These are phyloP conservation scores for Caenorhabditis brenneri DNA, from an alignment of 1,140 invertebrate species.

Conservation along the genomic window DNA sequence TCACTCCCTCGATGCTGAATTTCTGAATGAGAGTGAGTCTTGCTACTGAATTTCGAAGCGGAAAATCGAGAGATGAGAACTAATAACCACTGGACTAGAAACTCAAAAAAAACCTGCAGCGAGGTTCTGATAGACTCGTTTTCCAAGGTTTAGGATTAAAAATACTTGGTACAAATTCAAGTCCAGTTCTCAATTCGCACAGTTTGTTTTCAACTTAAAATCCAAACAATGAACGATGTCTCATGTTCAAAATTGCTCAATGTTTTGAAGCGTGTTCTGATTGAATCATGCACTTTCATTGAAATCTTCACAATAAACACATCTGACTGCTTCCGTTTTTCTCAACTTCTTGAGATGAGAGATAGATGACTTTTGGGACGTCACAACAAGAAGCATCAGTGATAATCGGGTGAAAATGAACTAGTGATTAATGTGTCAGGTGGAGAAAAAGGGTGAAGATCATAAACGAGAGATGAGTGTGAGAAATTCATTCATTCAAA, in stretches of 20 bases:
- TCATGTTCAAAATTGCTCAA: background rate
- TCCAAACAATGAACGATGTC: background rate
- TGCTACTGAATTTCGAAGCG: background rate
- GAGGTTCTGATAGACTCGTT: too few relatives aligned
- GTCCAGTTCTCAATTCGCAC: too few relatives aligned
- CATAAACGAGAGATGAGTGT: background rate
- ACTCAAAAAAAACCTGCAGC: too few relatives aligned
- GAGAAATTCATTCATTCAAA: background rate
- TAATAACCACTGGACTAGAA: too few relatives aligned
- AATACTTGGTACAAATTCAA: too few relatives aligned
- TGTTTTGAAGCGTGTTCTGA: background rate
- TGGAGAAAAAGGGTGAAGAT: conserved; percentile 1
- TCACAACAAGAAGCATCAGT: conserved; percentile 19
- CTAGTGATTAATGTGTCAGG: conserved; percentile 17
- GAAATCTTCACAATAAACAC: background rate
- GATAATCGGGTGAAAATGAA: background rate
- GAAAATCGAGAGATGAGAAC: too few relatives aligned
- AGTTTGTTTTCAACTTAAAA: too few relatives aligned
- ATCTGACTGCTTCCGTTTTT: background rate
- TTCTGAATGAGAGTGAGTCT: background rate
- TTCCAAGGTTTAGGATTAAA: too few relatives aligned
- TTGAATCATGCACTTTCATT: background rate
- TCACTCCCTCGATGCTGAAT: background rate
- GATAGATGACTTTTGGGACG: background rate
- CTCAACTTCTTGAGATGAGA: background rate